Conservation (phyloP, 2,888 invertebrate genomes). For the Microplitis deprimator region DNA sequence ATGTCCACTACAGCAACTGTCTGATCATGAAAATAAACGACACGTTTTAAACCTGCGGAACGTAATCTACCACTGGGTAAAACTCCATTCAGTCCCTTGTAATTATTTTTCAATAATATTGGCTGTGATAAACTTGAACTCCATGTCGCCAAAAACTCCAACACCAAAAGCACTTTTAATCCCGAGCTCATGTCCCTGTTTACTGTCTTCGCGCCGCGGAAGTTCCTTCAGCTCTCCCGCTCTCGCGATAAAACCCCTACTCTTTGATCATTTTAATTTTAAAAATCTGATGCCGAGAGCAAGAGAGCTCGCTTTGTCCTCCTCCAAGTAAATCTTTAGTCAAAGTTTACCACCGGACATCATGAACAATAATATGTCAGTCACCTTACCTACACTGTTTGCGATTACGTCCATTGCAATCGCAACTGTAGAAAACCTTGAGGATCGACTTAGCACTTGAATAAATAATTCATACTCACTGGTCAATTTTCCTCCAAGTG, state of each 20-base stretch:
- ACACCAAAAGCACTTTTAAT: slow-evolving; percentile 43
- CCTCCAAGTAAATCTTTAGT: neutral
- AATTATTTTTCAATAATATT: slow-evolving; percentile 54
- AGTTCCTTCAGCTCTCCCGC: slow-evolving; percentile 22
- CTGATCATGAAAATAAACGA: slow-evolving; percentile 84
- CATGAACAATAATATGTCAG: neutral
- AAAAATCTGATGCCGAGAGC: too few species aligned
- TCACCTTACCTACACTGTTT: neutral
- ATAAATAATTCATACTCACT: neutral
- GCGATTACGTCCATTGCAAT: neutral
- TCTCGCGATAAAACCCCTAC: slow-evolving; percentile 42
- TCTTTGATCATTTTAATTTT: slow-evolving; percentile 15
- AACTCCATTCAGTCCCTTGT: slow-evolving; percentile 59
- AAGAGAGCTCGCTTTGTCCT: neutral
- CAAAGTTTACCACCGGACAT: neutral
- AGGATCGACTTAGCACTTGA: neutral
- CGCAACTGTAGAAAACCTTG: neutral
- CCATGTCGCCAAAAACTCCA: slow-evolving; percentile 37
- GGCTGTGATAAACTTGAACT: slow-evolving; percentile 55
- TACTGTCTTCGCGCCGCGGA: slow-evolving; percentile 34
- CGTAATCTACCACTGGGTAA: slow-evolving; percentile 38
- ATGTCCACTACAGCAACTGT: slow-evolving; percentile 88
- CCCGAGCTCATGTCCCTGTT: slow-evolving; percentile 47
- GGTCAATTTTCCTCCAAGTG: neutral
- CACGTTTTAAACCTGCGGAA: slow-evolving; percentile 51